Evolutionary conservation across 2,113 vertebrate genomes (phyloP), one percentile per base, ranked within the genome.

Genomic region (Edolisoma coerulescens): DNA sequence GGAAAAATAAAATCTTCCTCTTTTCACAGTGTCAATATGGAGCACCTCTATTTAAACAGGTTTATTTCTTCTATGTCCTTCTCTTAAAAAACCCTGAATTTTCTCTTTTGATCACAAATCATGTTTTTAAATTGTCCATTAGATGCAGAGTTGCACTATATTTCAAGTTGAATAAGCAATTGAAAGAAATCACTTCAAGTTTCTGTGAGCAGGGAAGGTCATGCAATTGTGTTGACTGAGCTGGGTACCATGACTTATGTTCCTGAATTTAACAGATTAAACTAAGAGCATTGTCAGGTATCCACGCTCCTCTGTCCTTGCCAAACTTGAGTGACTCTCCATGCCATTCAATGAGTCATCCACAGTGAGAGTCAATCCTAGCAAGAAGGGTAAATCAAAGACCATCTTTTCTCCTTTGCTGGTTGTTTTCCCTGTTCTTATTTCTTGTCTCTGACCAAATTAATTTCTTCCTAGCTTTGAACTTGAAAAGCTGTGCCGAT

Each of bases 401-500:
- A 67, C 11, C 18, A 10, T 69, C 9, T 81, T 78, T 73, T 76
- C 30, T 60, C 22, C 9, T 50, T 35, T 21, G 16, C n/a, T 89
- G 11, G 13, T 79, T 95, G 21, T 79, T 85, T 70, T 92, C 47
- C 44, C 9, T 3, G 1, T 80, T 92, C 21, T 33, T 35, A 9
- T 35, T 33, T n/a, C 52, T 90, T 69, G 14, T 73, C 30, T 93
- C 65, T 16, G 41, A 79, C 56, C 8, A 6, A 22, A 52, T 76
- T n/a, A 49, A 60, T 90, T 84, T 61, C 24, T 88, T 35, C 93
- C 10, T 92, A 99, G 99, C 97, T 99, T 99, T 96, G 99, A 99
- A 87, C 98, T 99, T 92, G 99, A 99, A 93, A 99, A 99, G 95
- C 82, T 99, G 37, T 99, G 99, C 89, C 99, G 99, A 39, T 99